phyloP scores from a whole-genome alignment of 2,113 vertebrate species.

The Hemiprocne comata region DNA sequence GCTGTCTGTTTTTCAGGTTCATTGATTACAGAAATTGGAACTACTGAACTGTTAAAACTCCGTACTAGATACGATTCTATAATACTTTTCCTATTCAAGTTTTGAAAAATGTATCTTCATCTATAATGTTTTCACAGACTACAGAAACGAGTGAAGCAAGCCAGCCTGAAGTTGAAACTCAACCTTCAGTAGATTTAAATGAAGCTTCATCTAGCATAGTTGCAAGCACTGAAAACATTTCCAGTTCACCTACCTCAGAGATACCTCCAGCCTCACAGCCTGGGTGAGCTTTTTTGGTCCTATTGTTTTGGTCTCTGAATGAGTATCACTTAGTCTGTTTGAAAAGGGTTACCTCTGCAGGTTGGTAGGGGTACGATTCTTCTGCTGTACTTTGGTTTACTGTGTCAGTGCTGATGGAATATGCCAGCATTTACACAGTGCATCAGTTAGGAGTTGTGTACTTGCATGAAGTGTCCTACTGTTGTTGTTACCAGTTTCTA shows the following conservation, averaged over 20 bases:
- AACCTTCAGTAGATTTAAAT: constrained; percentile 58
- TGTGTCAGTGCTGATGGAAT: not conserved
- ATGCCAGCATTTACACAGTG: not conserved
- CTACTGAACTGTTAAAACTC: not conserved
- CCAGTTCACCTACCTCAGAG: constrained; percentile 91
- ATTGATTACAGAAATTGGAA: not conserved
- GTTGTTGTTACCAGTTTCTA: not conserved
- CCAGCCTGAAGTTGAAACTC: constrained; percentile 58
- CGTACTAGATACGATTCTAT: not conserved
- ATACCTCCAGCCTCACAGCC: constrained; percentile 75
- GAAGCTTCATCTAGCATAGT: constrained; percentile 67
- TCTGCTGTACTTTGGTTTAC: not conserved
- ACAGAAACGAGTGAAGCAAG: constrained; percentile 55
- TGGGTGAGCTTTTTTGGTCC: constrained; percentile 77
- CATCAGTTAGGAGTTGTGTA: not conserved
- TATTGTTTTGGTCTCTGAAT: not conserved
- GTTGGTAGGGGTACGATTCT: not conserved
- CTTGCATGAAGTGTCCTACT: not conserved
- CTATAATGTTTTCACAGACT: constrained; percentile 60
- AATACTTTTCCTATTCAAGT: not conserved
- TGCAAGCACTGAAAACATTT: constrained; percentile 77
- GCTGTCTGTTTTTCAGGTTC: not conserved
- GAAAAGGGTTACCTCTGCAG: not conserved
- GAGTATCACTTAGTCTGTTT: not conserved
- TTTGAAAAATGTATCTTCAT: not conserved